Percentiles rank a stretch among this genome's conserved stretches.
Conservation (phyloP, 2,797 vertebrate genomes). For the Semotilus atromaculatus region DNA sequence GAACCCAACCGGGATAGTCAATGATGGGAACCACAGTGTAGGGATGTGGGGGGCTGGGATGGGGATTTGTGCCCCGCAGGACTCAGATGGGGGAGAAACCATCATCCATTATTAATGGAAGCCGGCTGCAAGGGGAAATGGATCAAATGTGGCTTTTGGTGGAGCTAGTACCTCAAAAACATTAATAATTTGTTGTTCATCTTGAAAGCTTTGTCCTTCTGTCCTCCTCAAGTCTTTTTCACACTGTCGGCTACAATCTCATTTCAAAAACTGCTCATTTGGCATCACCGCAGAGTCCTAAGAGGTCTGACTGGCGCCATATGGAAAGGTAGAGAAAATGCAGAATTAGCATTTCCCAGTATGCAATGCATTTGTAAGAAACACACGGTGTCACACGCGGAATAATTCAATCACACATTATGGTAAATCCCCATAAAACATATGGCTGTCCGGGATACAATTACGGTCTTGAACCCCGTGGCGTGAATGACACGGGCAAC, state of each 20-base stretch:
- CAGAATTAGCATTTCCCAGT: conserved; percentile 30
- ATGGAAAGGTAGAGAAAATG: conserved; percentile 31
- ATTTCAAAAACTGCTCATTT: conserved; percentile 26
- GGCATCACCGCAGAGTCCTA: conserved; percentile 11
- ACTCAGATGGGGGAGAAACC: conserved; percentile 68
- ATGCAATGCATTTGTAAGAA: conserved; percentile 7
- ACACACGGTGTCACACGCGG: conserved; percentile 12
- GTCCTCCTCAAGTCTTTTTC: conserved; percentile 2
- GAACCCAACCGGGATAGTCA: conserved; percentile 65
- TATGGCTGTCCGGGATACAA: conserved; percentile 59
- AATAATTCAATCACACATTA: conserved; percentile 61
- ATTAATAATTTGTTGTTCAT: conserved; percentile 36
- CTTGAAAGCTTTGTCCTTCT: conserved; percentile 21
- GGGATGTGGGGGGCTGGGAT: conserved; percentile 59
- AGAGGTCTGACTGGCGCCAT: conserved; percentile 7
- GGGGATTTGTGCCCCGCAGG: conserved; percentile 51
- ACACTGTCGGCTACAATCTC: conserved; percentile 1
- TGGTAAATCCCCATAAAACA: conserved; percentile 59
- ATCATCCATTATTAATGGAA: conserved; percentile 81
- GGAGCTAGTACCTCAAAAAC: conserved; percentile 67
- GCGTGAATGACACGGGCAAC: conserved; percentile 57
- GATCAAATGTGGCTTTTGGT: conserved; percentile 81
- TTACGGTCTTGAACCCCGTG: conserved; percentile 50
- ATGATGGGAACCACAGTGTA: conserved; percentile 67
- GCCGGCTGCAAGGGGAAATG: conserved; percentile 76